phyloP scores from a whole-genome alignment of 2,797 vertebrate genomes.

The Notolepis coatsorum region DNA sequence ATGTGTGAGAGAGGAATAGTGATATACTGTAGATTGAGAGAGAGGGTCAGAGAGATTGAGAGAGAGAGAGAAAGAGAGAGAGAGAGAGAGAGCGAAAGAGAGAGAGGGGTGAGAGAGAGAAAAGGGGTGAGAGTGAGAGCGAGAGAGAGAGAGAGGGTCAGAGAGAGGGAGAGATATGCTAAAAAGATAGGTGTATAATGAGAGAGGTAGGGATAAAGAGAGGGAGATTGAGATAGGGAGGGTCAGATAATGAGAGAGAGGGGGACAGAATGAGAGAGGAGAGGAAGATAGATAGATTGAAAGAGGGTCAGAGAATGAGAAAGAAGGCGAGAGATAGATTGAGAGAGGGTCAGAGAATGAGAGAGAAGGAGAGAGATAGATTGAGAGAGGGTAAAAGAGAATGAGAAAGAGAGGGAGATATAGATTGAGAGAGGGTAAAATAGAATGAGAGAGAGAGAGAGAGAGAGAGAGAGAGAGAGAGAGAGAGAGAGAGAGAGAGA shows the following conservation, averaged over 20 bases:
- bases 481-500: not conserved
- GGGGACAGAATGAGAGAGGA: not conserved
- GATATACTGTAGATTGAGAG: too few relatives aligned
- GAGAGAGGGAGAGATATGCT: too few relatives aligned
- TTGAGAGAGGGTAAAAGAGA: not conserved
- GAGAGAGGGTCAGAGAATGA: not conserved
- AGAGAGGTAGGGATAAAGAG: too few relatives aligned
- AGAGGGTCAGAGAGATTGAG: not conserved
- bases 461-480: not conserved
- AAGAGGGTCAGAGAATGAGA: not conserved
- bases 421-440: not conserved
- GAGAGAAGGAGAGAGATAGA: too few relatives aligned
- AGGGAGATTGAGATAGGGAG: conserved; percentile 3
- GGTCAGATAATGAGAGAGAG: not conserved
- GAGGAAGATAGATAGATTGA: too few relatives aligned
- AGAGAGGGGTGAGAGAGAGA: conserved; percentile 1
- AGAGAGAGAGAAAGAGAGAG: too few relatives aligned
- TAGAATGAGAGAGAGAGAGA: not conserved
- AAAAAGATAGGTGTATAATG: too few relatives aligned
- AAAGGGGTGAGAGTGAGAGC: not conserved
- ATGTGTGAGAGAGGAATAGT: too few relatives aligned
- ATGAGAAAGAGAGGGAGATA: conserved; percentile 2
- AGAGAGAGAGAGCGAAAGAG: not conserved
- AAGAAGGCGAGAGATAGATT: not conserved
- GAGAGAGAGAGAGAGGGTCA: not conserved